Base-by-base conservation (phyloP, 2,888 invertebrate genomes). In the Xestoiulus laeticollis region DNA sequence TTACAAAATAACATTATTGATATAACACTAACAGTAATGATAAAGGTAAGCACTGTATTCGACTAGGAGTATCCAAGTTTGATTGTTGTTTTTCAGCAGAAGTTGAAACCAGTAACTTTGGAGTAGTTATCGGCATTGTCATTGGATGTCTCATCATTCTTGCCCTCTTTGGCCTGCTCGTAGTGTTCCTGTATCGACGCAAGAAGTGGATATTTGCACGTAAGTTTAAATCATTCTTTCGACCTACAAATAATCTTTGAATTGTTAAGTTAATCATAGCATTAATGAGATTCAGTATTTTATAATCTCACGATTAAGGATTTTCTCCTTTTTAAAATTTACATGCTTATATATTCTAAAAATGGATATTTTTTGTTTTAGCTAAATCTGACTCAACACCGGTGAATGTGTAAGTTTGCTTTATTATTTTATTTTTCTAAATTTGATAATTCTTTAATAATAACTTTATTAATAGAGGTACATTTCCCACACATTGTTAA, bases 121-220 rank as follows among this genome's bases (percentile, higher is more conserved):
- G 85, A 85, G 33, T 44, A 32, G 26, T 85, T 19, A 38, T 85
- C 22, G 85, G 85, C 38, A 38, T 85, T 85, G 33, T 85, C 12
- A 85, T 85, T 16, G 85, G 43, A 38, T 85, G 85, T 19, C 14
- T 85, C 22, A 32, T 85, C 22, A 1, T 85, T 4, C 3, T 44
- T 32, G 22, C 26, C 12, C 38, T 85, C 44, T 0, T 44, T 22
- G 85, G n/a, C 12, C 22, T 85, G 85, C n/a, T 85, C 10, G 85
- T 85, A n/a, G 44, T 85, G 6, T 85, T 43, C 44, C 44, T 85
- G 38, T 85, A 85, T 38, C 38, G 85, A 12, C 85, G 85, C 38
- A 85, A 85, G 44, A 85, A 38, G 85, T 85, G 85, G 85, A 43
- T 85, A 19, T 85, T 85, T 85, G 85, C 85, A 10, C 85, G 85